These are phyloP conservation scores for Hypsibius dujardini DNA, from an alignment of 1,140 invertebrate species.

Conservation along the genomic window DNA sequence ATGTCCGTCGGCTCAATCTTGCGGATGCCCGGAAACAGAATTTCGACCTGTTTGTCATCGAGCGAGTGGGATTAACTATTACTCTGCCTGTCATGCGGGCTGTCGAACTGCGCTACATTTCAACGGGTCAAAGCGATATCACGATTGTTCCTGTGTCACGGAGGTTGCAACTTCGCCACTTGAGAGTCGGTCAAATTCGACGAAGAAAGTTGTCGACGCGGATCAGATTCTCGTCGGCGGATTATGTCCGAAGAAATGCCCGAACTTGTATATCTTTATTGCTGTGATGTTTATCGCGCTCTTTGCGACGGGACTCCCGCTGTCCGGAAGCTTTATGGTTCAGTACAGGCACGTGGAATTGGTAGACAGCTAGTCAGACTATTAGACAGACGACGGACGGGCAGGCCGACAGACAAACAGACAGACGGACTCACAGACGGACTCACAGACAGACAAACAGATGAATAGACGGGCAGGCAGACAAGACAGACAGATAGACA, in stretches of 20 bases:
- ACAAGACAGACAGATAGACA: too few relatives aligned
- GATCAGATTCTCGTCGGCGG: background rate
- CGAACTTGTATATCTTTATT: background rate
- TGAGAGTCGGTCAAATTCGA: background rate
- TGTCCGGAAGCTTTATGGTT: background rate
- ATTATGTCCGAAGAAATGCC: slow-evolving; percentile 12
- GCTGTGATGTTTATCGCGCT: background rate
- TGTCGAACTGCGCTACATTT: background rate
- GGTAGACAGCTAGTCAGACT: too few relatives aligned
- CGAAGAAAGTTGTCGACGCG: background rate
- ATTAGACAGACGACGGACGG: too few relatives aligned
- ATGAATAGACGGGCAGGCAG: too few relatives aligned
- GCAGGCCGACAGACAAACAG: too few relatives aligned
- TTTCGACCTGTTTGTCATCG: background rate
- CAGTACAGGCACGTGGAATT: background rate
- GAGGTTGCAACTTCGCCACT: background rate
- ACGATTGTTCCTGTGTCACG: background rate
- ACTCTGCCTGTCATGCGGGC: background rate
- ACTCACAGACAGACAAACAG: too few relatives aligned
- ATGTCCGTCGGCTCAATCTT: too few relatives aligned
- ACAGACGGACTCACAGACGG: too few relatives aligned
- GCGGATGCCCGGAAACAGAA: background rate
- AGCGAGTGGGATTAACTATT: background rate
- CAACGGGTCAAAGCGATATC: background rate
- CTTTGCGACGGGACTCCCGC: background rate